A percentile compares a stretch with the other conserved stretches of the same genome.
phyloP scores from a whole-genome alignment of 1,140 invertebrate species.

The Sinella curviseta region DNA sequence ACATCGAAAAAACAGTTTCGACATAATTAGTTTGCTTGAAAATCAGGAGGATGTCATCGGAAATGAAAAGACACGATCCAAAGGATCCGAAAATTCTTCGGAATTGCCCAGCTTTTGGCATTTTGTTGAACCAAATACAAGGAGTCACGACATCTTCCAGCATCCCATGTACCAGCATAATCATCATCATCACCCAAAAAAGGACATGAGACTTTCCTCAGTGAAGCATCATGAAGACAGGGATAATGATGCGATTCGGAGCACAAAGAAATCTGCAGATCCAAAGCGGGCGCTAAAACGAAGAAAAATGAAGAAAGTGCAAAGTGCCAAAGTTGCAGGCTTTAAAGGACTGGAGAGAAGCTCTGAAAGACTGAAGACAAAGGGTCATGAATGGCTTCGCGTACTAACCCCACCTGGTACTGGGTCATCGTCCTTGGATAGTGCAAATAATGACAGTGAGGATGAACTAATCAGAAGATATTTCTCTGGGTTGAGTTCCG shows the following conservation, averaged over 20 bases:
- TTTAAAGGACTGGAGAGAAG: neutral
- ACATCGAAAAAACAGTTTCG: neutral
- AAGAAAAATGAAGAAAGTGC: constrained; percentile 4
- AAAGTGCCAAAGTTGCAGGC: constrained; percentile 1
- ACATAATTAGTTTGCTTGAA: constrained; percentile 6
- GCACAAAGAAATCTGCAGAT: neutral
- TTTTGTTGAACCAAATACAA: neutral
- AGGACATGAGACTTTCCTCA: neutral
- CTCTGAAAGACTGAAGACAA: neutral
- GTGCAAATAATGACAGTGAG: neutral
- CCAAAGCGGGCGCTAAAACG: neutral
- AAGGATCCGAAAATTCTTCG: neutral
- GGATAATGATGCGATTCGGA: neutral
- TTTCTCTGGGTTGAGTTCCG: constrained; percentile 38
- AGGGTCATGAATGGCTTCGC: neutral
- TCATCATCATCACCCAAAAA: neutral
- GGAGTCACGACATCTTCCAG: neutral
- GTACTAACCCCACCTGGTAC: neutral
- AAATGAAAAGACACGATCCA: neutral
- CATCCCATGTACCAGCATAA: neutral
- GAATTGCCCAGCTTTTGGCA: constrained; percentile 13
- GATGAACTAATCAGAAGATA: constrained; percentile 35
- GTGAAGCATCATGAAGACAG: neutral
- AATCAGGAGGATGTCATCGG: neutral
- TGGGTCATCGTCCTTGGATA: neutral